Evolutionary conservation across 1,140 invertebrate genomes (phyloP).

Genomic region (Acromyrmex echinatior): DNA sequence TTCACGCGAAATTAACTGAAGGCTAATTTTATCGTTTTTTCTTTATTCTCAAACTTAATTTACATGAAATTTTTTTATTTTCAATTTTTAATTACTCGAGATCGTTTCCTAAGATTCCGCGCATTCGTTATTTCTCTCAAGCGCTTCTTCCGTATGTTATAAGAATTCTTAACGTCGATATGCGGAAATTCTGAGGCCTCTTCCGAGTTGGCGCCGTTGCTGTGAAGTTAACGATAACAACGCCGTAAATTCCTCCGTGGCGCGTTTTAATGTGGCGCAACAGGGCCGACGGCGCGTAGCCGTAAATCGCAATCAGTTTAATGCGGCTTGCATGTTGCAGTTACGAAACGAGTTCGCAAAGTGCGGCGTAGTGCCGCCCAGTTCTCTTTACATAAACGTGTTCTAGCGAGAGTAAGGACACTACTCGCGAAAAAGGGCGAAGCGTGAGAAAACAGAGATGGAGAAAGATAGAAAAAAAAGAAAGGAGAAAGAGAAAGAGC

Average conservation of each 20-base stretch:
- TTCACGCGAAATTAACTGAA: neutral
- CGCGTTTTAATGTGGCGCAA: constrained; percentile 69
- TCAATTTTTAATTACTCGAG: constrained; percentile 21
- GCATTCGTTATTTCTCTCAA: neutral
- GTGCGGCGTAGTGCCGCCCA: constrained; percentile 26
- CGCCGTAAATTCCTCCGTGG: constrained; percentile 60
- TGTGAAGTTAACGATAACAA: constrained; percentile 35
- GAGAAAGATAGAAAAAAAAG: too few species aligned
- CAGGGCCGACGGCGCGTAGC: constrained; percentile 50
- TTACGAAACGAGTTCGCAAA: constrained; percentile 67
- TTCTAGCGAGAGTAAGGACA: constrained; percentile 15
- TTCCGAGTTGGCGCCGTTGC: neutral
- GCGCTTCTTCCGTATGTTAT: neutral
- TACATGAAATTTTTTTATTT: neutral
- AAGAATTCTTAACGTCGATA: neutral
- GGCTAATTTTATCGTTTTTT: too few species aligned
- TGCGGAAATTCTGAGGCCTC: neutral
- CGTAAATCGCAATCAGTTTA: constrained; percentile 80
- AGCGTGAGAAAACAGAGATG: neutral
- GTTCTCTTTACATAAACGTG: neutral
- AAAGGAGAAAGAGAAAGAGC: neutral
- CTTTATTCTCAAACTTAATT: neutral
- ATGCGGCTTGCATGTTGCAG: constrained; percentile 78
- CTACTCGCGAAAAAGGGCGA: neutral
- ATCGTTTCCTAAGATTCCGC: neutral